Conservation (phyloP, 64 coral and sea anemone genomes). For the Cladopsammia gracilis region DNA sequence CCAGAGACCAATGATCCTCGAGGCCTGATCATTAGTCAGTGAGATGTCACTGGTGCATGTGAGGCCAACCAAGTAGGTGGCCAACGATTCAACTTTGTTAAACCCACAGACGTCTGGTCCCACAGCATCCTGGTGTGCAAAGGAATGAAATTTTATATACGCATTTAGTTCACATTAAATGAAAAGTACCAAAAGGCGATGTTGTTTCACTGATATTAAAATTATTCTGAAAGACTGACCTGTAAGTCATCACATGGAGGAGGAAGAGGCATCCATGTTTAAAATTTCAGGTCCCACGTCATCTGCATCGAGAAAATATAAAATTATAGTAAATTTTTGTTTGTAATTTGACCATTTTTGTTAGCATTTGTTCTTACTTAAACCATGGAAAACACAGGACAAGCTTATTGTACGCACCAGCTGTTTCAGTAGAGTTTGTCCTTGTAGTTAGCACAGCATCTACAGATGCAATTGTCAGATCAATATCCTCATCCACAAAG, state of each 20-base stretch:
- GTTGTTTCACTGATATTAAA: too few relatives aligned
- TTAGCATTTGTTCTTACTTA: too few relatives aligned
- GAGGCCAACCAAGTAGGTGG: background rate
- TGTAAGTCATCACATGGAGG: background rate
- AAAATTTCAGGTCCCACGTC: too few relatives aligned
- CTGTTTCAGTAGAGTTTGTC: too few relatives aligned
- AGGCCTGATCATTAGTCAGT: background rate
- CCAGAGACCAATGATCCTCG: background rate
- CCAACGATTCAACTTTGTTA: background rate
- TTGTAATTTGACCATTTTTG: too few relatives aligned
- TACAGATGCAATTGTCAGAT: background rate
- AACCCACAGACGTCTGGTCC: constrained; percentile 5
- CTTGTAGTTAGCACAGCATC: too few relatives aligned
- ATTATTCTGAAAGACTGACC: background rate
- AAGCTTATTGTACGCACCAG: too few relatives aligned
- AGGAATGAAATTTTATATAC: background rate
- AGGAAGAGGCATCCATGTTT: background rate
- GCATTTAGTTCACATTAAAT: background rate
- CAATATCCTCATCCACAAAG: too few relatives aligned
- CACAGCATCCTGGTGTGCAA: background rate
- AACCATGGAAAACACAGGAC: too few relatives aligned
- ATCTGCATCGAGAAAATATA: background rate
- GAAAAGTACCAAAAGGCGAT: too few relatives aligned
- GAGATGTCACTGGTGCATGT: background rate
- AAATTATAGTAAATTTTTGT: background rate